Evolutionary conservation across 2,113 vertebrate genomes (phyloP).

Genomic region (Silurus meridionalis): DNA sequence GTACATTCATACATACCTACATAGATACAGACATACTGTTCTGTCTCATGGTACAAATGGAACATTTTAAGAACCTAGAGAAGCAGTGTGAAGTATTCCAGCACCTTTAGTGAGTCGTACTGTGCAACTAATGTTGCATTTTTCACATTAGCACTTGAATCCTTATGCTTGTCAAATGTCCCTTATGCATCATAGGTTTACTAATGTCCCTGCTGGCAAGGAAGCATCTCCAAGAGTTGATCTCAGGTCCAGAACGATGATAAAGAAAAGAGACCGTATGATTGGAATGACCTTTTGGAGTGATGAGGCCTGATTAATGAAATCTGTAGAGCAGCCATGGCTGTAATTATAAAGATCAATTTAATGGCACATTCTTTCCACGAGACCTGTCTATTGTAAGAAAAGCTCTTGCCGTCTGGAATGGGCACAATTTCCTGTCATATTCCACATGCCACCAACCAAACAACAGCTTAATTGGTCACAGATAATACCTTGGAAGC

Average conservation of each 20-base stretch:
- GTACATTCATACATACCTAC: neutral
- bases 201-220: constrained; percentile 39
- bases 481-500: constrained; percentile 42
- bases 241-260: constrained; percentile 29
- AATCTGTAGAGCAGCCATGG: constrained; percentile 25
- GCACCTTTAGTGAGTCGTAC: constrained; percentile 67
- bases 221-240: neutral
- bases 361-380: constrained; percentile 37
- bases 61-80: constrained; percentile 67
- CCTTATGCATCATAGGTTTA: constrained; percentile 37
- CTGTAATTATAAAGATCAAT: constrained; percentile 41
- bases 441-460: constrained; percentile 36
- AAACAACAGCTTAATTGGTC: constrained; percentile 50
- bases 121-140: constrained; percentile 36
- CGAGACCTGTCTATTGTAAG: constrained; percentile 24
- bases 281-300: constrained; percentile 48
- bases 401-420: constrained; percentile 35
- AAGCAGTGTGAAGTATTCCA: constrained; percentile 66
- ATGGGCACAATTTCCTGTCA: constrained; percentile 39
- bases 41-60: constrained; percentile 65
- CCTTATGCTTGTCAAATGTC: constrained; percentile 39
- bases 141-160: constrained; percentile 39
- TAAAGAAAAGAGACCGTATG: constrained; percentile 27
- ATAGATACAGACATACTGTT: neutral
- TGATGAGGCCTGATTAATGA: constrained; percentile 43